Base-by-base conservation (phyloP, 2,888 invertebrate species). In the Noctua pronuba region DNA sequence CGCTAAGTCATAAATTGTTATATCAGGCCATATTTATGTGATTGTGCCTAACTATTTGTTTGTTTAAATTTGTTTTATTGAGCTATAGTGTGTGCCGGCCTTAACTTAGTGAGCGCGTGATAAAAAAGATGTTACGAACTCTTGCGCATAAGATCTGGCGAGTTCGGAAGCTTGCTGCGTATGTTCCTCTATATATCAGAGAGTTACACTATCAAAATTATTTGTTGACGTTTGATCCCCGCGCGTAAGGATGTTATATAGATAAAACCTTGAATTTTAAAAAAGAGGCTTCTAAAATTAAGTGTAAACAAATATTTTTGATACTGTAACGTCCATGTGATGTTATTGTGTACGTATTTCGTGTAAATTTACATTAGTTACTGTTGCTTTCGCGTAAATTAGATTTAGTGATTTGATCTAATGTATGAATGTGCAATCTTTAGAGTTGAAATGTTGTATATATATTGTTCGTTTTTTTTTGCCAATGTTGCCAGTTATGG, bases 1-100 rank as follows among this genome's bases (percentile, higher is more conserved):
- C 38, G 67, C 86, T 87, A 88, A 87, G 89, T 88, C 88, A 88
- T 82, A 87, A 85, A 87, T 85, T 88, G 80, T 86, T 77, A 64
- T 73, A 60, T 24, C 65, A 8, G 87, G 86, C 77, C 79, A 76
- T 80, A 66, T 84, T 60, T 75, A 70, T 68, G 73, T 79, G 46
- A 75, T 69, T 67, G 60, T 79, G 87, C 80, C 85, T 79, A 79
- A 79, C 58, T 79, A 77, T 82, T 78, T 75, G 76, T 87, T 83
- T 74, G 79, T 84, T 75, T 70, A 44, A 46, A 66, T 65, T 88
- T 84, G 89, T 88, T 88, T 79, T 82, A 66, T 68, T 66, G 80
- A 73, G 81, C 82, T 82, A 76, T 80, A 78, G 80, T 88, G 88
- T 87, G 88, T 80, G 76, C 83, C 82, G 87, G 86, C 79, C 86